Conservation (phyloP, 2,797 vertebrate genomes). For the Parauchenoglanis punctatus region DNA sequence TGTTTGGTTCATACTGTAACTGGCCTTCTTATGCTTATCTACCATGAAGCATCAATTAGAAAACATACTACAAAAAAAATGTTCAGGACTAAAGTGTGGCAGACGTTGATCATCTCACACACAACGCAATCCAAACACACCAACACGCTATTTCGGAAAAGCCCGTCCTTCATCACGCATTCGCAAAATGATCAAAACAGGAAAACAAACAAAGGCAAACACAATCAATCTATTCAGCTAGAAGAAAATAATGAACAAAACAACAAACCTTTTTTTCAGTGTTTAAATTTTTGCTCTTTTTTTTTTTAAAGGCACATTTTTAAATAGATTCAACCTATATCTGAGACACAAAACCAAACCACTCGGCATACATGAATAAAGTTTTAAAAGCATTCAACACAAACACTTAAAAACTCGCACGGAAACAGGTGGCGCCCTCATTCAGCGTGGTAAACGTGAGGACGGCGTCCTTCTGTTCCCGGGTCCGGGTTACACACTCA, state of each 20-base stretch:
- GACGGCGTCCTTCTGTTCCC: conserved; percentile 17
- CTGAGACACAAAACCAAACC: conserved; percentile 37
- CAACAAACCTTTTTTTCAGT: conserved; percentile 58
- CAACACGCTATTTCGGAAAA: conserved; percentile 32
- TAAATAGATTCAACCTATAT: conserved; percentile 48
- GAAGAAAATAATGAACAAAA: conserved; percentile 55
- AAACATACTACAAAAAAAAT: conserved; percentile 21
- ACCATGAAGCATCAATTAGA: conserved; percentile 10
- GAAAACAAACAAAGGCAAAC: conserved; percentile 50
- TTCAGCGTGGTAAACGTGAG: conserved; percentile 34
- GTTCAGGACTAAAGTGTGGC: conserved; percentile 15
- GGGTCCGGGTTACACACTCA: conserved; percentile 20
- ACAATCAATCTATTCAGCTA: conserved; percentile 47
- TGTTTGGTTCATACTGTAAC: conserved; percentile 53
- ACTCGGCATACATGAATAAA: conserved; percentile 31
- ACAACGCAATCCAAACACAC: conserved; percentile 45
- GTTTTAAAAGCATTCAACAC: conserved; percentile 36
- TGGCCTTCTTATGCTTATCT: conserved; percentile 34
- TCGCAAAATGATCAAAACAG: conserved; percentile 42
- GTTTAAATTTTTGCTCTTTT: conserved; percentile 60
- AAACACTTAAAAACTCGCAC: conserved; percentile 33
- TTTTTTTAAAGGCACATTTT: conserved; percentile 60
- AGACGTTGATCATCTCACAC: conserved; percentile 30
- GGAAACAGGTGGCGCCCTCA: neutral
- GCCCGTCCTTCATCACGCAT: conserved; percentile 57